These are phyloP conservation scores for Agrochola circellaris DNA, from an alignment of 2,888 invertebrate genomes.

Conservation along the genomic window DNA sequence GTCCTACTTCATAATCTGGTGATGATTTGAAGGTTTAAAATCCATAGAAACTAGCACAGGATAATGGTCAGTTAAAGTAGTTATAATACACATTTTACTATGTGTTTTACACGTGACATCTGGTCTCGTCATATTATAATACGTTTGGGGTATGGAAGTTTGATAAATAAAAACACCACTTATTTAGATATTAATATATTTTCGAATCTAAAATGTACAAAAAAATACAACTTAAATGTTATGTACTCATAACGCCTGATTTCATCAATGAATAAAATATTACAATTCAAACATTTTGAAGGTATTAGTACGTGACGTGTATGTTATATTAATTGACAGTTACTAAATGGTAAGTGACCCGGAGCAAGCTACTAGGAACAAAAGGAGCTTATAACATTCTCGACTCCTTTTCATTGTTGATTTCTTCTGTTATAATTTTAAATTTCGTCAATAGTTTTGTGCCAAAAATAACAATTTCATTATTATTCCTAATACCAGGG, in stretches of 20 bases:
- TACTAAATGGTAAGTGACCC: slow-evolving; percentile 80
- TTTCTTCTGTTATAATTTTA: slow-evolving; percentile 66
- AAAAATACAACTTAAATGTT: slow-evolving; percentile 93
- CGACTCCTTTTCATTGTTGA: slow-evolving; percentile 73
- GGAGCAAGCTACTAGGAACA: slow-evolving; percentile 88
- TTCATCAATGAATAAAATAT: slow-evolving; percentile 83
- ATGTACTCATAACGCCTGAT: slow-evolving; percentile 91
- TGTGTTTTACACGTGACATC: too few relatives aligned
- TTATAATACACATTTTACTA: too few relatives aligned
- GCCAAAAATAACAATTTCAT: slow-evolving; percentile 87
- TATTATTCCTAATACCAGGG: slow-evolving; percentile 88
- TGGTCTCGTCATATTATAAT: too few relatives aligned
- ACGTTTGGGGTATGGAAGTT: background rate
- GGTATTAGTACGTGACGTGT: slow-evolving; percentile 78
- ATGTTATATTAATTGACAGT: slow-evolving; percentile 87
- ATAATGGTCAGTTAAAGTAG: too few relatives aligned
- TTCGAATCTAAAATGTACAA: slow-evolving; percentile 94
- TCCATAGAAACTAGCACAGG: too few relatives aligned
- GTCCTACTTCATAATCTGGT: too few relatives aligned
- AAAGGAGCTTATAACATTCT: slow-evolving; percentile 80
- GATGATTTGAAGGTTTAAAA: too few relatives aligned
- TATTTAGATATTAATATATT: slow-evolving; percentile 92
- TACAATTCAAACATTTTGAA: slow-evolving; percentile 80
- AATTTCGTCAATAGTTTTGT: slow-evolving; percentile 75
- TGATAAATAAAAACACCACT: slow-evolving; percentile 77